Evolutionary conservation across 2,888 invertebrate genomes (phyloP).

Genomic region (Gymnocheta viridis): DNA sequence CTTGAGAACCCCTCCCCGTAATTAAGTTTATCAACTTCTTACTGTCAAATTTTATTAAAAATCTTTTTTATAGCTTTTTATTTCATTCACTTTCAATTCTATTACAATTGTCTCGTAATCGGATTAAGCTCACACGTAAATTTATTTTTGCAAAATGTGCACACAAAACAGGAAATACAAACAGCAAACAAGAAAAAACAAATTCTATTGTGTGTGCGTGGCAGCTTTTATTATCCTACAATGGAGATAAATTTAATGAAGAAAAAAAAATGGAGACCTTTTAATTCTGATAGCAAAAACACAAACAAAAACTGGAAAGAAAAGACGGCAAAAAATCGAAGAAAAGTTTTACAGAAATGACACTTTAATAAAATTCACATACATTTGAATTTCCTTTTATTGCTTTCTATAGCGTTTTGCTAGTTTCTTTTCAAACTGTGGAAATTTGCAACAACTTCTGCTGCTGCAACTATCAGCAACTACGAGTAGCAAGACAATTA

Average conservation of each 20-base stretch:
- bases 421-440: neutral
- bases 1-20: too few relatives aligned
- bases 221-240: neutral
- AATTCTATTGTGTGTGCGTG: neutral
- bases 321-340: too few relatives aligned
- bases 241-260: neutral
- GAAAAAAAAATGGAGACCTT: neutral
- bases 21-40: neutral
- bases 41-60: neutral
- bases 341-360: constrained; percentile 26
- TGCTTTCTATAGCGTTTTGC: neutral
- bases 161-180: neutral
- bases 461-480: constrained; percentile 4
- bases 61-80: neutral
- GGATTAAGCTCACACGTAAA: neutral
- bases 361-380: constrained; percentile 53
- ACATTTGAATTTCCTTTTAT: neutral
- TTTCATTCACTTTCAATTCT: neutral
- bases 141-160: neutral
- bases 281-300: neutral
- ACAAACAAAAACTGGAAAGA: neutral
- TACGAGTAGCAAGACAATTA: neutral
- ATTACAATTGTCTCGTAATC: neutral
- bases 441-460: neutral
- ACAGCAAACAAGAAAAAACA: neutral